Conservation (phyloP, 2,888 invertebrate genomes). For the Drosophila ustulata region DNA sequence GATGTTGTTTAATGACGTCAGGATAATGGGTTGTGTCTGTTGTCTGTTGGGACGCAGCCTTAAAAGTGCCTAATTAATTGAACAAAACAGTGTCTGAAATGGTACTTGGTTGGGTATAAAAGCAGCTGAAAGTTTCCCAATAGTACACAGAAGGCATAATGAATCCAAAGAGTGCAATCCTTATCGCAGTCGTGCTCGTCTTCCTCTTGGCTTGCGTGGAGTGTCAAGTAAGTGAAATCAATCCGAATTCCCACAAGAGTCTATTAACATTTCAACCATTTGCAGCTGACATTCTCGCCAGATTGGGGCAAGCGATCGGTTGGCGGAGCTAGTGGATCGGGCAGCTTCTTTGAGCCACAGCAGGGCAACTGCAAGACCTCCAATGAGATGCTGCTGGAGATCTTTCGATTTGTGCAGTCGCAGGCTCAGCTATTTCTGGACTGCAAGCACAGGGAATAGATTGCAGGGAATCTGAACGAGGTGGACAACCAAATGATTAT, state of each 20-base stretch:
- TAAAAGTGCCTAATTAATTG: slow-evolving; percentile 60
- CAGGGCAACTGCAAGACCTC: slow-evolving; percentile 81
- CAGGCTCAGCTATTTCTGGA: slow-evolving; percentile 82
- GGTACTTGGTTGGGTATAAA: slow-evolving; percentile 52
- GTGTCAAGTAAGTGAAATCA: slow-evolving; percentile 65
- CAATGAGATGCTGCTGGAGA: slow-evolving; percentile 83
- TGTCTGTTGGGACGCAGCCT: slow-evolving; percentile 35
- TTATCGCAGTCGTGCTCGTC: slow-evolving; percentile 69
- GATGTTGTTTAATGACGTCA: slow-evolving; percentile 22
- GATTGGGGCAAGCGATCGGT: slow-evolving; percentile 83
- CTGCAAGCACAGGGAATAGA: slow-evolving; percentile 82
- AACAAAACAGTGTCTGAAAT: background rate
- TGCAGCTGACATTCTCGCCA: slow-evolving; percentile 82
- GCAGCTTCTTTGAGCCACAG: slow-evolving; percentile 74
- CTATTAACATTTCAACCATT: background rate
- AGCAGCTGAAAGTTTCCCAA: slow-evolving; percentile 2
- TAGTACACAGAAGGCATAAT: slow-evolving; percentile 57
- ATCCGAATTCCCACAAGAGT: background rate
- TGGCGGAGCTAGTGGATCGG: slow-evolving; percentile 47
- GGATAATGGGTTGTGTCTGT: background rate
- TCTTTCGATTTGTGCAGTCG: slow-evolving; percentile 83
- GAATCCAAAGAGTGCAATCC: slow-evolving; percentile 75
- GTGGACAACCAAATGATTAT: slow-evolving; percentile 11
- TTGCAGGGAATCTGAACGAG: background rate
- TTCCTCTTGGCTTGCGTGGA: slow-evolving; percentile 73